These are phyloP conservation scores for Coendou prehensilis DNA, from an alignment of 2,797 vertebrate genomes.

Conservation along the genomic window DNA sequence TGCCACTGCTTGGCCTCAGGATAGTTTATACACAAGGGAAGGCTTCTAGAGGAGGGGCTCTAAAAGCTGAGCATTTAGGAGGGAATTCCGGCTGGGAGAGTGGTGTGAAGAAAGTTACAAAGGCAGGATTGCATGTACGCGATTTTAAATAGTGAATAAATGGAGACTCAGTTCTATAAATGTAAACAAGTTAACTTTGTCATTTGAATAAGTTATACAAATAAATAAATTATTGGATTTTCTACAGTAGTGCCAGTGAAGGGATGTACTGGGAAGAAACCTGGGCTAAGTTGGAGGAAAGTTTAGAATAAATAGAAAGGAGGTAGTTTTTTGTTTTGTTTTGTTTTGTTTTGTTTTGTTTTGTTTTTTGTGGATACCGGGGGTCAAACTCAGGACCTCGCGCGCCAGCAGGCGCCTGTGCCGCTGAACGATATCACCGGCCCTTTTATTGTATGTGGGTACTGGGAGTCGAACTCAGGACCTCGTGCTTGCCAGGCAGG, in stretches of 20 bases:
- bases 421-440: too few species aligned
- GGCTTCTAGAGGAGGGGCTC: background rate
- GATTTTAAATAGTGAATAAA: conserved; percentile 24
- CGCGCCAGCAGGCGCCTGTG: too few species aligned
- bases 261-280: background rate
- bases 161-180: background rate
- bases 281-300: background rate
- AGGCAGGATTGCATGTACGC: background rate
- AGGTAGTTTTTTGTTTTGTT: too few species aligned
- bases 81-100: background rate
- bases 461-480: too few species aligned
- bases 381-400: too few species aligned
- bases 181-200: background rate
- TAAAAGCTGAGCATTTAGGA: background rate
- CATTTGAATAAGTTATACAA: background rate
- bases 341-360: too few species aligned
- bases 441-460: too few species aligned
- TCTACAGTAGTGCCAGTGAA: background rate
- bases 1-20: background rate
- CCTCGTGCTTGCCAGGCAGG: too few species aligned
- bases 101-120: background rate
- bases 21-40: background rate
- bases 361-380: too few species aligned
- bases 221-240: conserved; percentile 19
- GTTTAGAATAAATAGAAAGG: background rate